A percentile compares a stretch with the other conserved stretches of the same genome.
Conservation (phyloP, 2,888 invertebrate species). For the Syrista parreyssii region DNA sequence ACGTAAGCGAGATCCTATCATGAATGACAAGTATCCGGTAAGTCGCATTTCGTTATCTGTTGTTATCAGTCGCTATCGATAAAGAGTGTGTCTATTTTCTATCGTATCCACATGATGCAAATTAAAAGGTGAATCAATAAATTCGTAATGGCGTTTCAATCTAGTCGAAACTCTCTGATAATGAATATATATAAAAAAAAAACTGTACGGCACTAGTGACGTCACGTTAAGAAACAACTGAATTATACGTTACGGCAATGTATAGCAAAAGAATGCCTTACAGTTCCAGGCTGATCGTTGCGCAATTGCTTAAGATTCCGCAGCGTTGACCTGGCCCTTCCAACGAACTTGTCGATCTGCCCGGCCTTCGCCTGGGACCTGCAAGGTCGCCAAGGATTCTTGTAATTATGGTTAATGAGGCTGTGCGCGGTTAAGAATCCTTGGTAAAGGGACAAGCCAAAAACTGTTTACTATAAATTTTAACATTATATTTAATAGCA, state of each 20-base stretch:
- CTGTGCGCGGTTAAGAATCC: neutral
- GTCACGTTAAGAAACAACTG: neutral
- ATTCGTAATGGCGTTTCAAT: neutral
- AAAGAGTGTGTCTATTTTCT: neutral
- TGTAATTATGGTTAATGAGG: neutral
- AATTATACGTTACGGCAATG: neutral
- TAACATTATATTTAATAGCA: neutral
- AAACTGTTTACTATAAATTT: neutral
- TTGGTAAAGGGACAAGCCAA: neutral
- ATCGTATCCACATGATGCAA: neutral
- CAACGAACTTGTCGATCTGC: constrained; percentile 48
- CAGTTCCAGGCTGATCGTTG: constrained; percentile 56
- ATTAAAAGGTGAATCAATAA: neutral
- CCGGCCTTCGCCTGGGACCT: constrained; percentile 48
- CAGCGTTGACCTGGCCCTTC: constrained; percentile 44
- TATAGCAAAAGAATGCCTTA: constrained; percentile 30
- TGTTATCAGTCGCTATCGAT: neutral
- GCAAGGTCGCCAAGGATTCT: constrained; percentile 19
- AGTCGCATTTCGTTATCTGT: neutral
- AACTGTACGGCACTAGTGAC: neutral
- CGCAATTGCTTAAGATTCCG: constrained; percentile 48
- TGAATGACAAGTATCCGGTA: neutral
- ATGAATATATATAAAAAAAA: neutral
- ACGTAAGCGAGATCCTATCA: neutral
- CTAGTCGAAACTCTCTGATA: neutral